phyloP scores from a whole-genome alignment of 1,140 invertebrate genomes.

The Hydropsyche tenuis region DNA sequence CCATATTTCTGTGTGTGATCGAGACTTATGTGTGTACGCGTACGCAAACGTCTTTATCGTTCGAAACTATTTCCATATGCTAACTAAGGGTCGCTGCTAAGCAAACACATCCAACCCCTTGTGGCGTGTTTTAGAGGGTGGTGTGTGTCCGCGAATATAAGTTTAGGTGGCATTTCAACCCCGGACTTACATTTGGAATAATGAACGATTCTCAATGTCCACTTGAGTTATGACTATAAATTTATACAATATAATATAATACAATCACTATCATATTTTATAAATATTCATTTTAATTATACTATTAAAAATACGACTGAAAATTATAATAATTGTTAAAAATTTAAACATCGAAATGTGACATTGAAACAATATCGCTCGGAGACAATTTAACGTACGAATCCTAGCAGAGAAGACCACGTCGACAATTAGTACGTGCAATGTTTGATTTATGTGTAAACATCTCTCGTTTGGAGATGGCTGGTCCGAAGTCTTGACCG shows the following conservation, averaged over 20 bases:
- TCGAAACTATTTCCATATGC: slow-evolving; percentile 50
- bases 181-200: not conserved
- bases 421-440: slow-evolving; percentile 17
- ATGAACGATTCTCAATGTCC: not conserved
- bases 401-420: not conserved
- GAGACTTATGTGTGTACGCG: slow-evolving; percentile 27
- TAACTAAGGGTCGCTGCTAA: slow-evolving; percentile 42
- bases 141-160: slow-evolving; percentile 3
- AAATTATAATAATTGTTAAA: not conserved
- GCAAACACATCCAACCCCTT: slow-evolving; percentile 25
- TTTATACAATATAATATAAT: no score
- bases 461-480: slow-evolving; percentile 15
- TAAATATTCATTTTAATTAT: no score
- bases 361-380: not conserved
- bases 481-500: slow-evolving; percentile 9
- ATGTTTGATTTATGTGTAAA: slow-evolving; percentile 16
- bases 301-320: not conserved
- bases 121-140: not conserved
- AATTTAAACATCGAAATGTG: not conserved
- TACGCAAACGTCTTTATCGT: slow-evolving; percentile 48
- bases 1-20: not conserved
- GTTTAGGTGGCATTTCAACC: not conserved
- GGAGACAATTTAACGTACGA: not conserved
- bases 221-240: not conserved
- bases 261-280: no score